Base-by-base conservation (phyloP, 2,113 vertebrate genomes). In the Crypturellus undulatus region DNA sequence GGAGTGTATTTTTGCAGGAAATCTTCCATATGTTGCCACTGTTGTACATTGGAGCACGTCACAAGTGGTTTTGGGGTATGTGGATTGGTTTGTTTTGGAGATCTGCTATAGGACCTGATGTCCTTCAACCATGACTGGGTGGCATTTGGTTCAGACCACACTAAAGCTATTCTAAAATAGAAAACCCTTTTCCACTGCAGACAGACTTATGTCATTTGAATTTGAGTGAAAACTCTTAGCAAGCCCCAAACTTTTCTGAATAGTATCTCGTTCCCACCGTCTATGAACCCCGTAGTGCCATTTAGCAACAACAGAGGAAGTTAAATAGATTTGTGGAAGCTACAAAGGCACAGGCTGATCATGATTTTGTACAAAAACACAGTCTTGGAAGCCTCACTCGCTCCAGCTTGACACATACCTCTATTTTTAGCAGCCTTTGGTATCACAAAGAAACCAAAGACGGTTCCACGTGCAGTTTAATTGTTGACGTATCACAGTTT, bases 361-460 rank as follows among this genome's bases (percentile, higher is more conserved):
- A 11, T 68, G 56, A 56, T 83, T 92, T 80, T 34, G 2, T n/a
- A 12, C 17, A 5, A 20, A 58, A 64, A n/a, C 56, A 60, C 6
- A 36, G 19, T 70, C 45, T 60, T n/a, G 68, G 40, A 88, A 62
- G 82, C 52, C 5, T 3, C 5, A 1, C 69, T 65, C 21, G 1
- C 38, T 86, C 30, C 2, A 1, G 73, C 80, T 73, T 70, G 79
- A 79, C 0, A 0, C 84, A 28, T 0, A 0, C 3, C 45, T 90
- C 83, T 93, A 47, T 80, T 95, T 94, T 67, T 10, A 9, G 49
- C 64, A 63, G 79, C 77, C 62, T 78, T 79, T 58, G 73, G 71
- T 38, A 54, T 79, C 77, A 17, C 70, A 51, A 3, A 78, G 65
- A 56, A 92, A 70, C 72, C 52, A 26, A n/a, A 81, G 63, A 63